These are phyloP conservation scores for Ypsolopha sequella DNA, from an alignment of 2,888 invertebrate genomes.

Conservation along the genomic window DNA sequence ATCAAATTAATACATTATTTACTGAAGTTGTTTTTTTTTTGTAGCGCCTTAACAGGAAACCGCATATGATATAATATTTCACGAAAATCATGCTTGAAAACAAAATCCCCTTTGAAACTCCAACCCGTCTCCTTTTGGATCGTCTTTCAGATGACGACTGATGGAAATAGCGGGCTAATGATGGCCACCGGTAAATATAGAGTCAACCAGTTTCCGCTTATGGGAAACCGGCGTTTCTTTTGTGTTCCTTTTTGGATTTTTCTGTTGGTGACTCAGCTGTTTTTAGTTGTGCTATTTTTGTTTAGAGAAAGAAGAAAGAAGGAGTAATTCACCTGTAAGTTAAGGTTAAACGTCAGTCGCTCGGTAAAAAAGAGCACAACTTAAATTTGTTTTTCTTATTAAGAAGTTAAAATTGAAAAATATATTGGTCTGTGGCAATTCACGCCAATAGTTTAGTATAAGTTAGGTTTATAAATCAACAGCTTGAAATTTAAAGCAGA, in stretches of 20 bases:
- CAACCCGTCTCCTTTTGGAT: conserved; percentile 18
- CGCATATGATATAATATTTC: conserved; percentile 13
- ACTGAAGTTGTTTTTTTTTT: not conserved
- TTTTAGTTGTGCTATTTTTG: too few relatives aligned
- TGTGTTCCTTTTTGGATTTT: conserved; percentile 6
- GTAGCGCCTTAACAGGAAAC: conserved; percentile 4
- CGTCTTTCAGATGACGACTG: conserved; percentile 22
- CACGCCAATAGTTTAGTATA: too few relatives aligned
- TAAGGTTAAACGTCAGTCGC: too few relatives aligned
- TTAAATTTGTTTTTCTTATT: too few relatives aligned
- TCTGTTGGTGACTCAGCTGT: not conserved
- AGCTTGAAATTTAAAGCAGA: too few relatives aligned
- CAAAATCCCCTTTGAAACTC: conserved; percentile 26
- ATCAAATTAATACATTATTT: too few relatives aligned
- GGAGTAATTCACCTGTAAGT: too few relatives aligned
- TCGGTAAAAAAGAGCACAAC: too few relatives aligned
- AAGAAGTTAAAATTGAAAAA: too few relatives aligned
- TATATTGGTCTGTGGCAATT: too few relatives aligned
- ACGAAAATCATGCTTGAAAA: conserved; percentile 12
- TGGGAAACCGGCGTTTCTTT: conserved; percentile 45
- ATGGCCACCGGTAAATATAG: conserved; percentile 55
- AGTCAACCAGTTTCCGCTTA: conserved; percentile 50
- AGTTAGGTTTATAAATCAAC: too few relatives aligned
- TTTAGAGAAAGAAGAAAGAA: too few relatives aligned
- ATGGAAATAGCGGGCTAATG: conserved; percentile 23